Evolutionary conservation across 2,888 invertebrate genomes (phyloP), one percentile per base, ranked within the genome.

Genomic region (Clepsis dumicolana): DNA sequence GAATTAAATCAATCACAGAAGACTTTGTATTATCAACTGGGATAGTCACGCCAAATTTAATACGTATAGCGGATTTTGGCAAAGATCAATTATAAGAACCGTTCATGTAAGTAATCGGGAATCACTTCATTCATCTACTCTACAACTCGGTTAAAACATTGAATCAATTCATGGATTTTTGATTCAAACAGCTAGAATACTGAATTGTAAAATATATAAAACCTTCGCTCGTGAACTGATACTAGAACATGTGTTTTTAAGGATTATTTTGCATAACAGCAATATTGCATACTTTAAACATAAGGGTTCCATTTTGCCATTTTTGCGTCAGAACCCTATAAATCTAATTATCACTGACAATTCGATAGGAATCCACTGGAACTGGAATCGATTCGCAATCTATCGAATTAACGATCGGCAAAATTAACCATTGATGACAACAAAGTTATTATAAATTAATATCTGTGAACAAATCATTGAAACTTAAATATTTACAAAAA

Each of bases 401-500:
- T 21, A 48, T 21, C 41, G 12, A 5, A n/a, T 5, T n/a, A 52
- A 27, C 27, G 14, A 2, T n/a, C 21, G n/a, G 12, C 48, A 21
- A 12, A 48, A 7, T 41, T 8, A 44, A 18, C 18, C 44, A 44
- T 18, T 59, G 21, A 60, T 24, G 32, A 16, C 50, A 56, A 56
- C 54, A 65, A 68, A 54, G 64, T 69, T 65, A 61, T 41, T 62
- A 41, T 62, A 62, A 56, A 53, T 25, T 18, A 52, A 60, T 32
- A 52, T 61, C 18, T 48, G 35, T 38, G 21, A 65, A 64, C 24
- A 65, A 35, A 61, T 29, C 54, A 53, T 24, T 53, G 25, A 38
- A 54, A 35, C 35, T 29, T 35, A 62, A 61, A 38, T 72, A 71
- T 72, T 60, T 71, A 72, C 72, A 72, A 64, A 61, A 68, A 64